Conservation (phyloP, 1,140 invertebrate genomes). For the Rhynchophorus ferrugineus region DNA sequence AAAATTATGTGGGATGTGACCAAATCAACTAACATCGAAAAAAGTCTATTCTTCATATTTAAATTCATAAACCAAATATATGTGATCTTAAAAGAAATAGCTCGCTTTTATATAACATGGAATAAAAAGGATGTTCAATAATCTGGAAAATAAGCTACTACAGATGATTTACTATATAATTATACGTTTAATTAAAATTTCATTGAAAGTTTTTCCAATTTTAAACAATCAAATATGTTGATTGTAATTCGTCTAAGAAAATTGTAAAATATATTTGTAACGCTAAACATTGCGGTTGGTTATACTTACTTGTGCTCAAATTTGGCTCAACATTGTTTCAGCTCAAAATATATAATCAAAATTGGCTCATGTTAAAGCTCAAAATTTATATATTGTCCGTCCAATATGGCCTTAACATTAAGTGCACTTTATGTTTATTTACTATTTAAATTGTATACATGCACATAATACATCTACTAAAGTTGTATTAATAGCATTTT, state of each 20-base stretch:
- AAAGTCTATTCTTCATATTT: background rate
- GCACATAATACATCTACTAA: too few relatives aligned
- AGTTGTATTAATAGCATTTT: too few relatives aligned
- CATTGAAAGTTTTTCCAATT: background rate
- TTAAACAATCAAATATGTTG: constrained; percentile 1
- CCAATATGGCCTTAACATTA: constrained; percentile 3
- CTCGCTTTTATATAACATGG: too few relatives aligned
- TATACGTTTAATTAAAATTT: background rate
- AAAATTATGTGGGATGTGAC: background rate
- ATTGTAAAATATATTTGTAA: background rate
- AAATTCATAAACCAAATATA: too few relatives aligned
- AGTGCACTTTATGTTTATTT: constrained; percentile 20
- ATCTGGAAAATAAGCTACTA: too few relatives aligned
- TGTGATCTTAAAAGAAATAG: too few relatives aligned
- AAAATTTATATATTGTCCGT: background rate
- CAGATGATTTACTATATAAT: background rate
- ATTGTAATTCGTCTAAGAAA: background rate
- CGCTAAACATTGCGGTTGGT: background rate
- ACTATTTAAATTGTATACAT: constrained; percentile 2
- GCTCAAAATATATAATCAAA: background rate
- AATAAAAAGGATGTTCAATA: too few relatives aligned
- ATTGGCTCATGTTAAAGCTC: background rate
- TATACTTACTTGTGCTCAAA: background rate
- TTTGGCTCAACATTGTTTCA: background rate
- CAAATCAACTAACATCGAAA: background rate